These are phyloP conservation scores for Actinia equina DNA, from an alignment of 64 coral and sea anemone genomes.

Conservation along the genomic window DNA sequence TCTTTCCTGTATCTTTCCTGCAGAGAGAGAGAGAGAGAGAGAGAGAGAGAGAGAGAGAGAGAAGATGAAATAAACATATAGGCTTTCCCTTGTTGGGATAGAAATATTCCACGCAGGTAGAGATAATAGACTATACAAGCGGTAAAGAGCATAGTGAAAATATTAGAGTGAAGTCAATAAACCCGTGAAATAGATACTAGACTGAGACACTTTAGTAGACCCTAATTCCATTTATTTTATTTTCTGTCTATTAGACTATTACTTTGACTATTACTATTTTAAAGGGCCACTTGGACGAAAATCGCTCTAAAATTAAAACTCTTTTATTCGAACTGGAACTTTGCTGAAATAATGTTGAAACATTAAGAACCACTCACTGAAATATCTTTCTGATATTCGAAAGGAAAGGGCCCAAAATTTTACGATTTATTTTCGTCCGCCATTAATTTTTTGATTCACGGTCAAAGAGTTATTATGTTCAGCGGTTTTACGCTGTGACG, in stretches of 20 bases:
- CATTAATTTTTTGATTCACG: background rate
- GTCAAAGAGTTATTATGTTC: no score
- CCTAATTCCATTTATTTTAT: background rate
- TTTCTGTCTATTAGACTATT: constrained; percentile 8
- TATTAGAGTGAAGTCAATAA: background rate
- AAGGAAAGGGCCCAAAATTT: no score
- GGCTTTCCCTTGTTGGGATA: background rate
- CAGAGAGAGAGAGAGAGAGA: background rate
- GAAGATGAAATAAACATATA: background rate
- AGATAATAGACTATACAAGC: background rate
- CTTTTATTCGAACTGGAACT: no score
- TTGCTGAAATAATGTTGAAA: no score
- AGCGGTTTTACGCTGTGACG: no score
- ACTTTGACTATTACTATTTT: background rate
- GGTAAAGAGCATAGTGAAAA: background rate
- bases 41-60: background rate
- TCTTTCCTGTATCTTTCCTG: background rate
- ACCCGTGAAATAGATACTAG: no score
- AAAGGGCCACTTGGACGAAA: background rate
- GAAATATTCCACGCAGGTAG: constrained; percentile 10
- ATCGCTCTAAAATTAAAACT: no score
- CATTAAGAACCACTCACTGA: no score
- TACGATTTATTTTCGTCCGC: no score
- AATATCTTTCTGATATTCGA: no score
- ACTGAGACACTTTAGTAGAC: background rate